Evolutionary conservation across 2,113 vertebrate genomes (phyloP), one percentile per base, ranked within the genome.

Genomic region (Cebus imitator): DNA sequence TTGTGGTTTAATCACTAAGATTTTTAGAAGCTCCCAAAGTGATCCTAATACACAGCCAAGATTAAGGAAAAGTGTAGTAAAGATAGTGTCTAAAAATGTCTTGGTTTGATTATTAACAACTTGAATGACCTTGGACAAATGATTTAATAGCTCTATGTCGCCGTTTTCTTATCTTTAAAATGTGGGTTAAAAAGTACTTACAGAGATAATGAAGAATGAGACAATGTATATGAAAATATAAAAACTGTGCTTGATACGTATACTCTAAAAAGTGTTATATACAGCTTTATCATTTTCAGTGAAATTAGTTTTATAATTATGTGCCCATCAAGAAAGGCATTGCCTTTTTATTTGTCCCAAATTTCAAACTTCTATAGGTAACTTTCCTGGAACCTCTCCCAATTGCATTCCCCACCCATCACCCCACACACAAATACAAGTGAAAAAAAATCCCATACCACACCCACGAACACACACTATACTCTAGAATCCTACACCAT

Each of bases 241-340:
- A 90, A 45, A 64, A 79, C 55, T 64, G 17, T 45, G 11, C 8
- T 68, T 80, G 52, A 95, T 30, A 25, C 21, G 4, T 9, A 64
- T 50, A 79, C 5, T 79, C 64, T 25, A 35, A 61, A 27, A 45
- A 76, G 6, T 61, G 57, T 68, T 73, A 88, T 27, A n/a, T 93
- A 58, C 61, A 64, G 61, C 27, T 64, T 66, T 87, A 58, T 40
- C 25, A 93, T 75, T 83, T 95, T 81, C 14, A 80, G 32, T 6
- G 3, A 75, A 96, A 76, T 82, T 58, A 78, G 14, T 83, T 94
- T 92, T 87, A 72, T 78, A 82, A 68, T 55, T 90, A 78, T 82
- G 4, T 76, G 9, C 5, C 23, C 20, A 40, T 12, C 23, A 4
- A n/a, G 45, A 48, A 73, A 87, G 3, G 4, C 43, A 61, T 52